These are phyloP conservation scores for Pterois miles DNA, from an alignment of 2,797 vertebrate species.

Conservation along the genomic window DNA sequence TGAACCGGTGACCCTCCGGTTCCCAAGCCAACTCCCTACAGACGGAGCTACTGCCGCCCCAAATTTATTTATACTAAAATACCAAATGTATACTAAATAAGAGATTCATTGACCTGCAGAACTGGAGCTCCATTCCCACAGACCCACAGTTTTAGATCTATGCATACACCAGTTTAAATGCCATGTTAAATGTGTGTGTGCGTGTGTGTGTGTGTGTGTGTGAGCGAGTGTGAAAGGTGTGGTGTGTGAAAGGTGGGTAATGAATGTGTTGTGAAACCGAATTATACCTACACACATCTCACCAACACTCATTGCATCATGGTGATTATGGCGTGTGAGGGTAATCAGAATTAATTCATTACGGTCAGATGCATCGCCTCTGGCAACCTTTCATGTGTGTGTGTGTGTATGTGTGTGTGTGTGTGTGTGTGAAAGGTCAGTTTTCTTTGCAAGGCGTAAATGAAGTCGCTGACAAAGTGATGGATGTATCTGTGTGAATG, in stretches of 20 bases:
- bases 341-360: slow-evolving; percentile 62
- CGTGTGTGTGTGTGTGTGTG: background rate
- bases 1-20: too few species aligned
- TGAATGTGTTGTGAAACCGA: slow-evolving; percentile 11
- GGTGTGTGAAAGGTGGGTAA: background rate
- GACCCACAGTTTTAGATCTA: too few species aligned
- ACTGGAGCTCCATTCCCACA: too few species aligned
- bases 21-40: too few species aligned
- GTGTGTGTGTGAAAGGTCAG: slow-evolving; percentile 66
- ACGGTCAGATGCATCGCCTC: slow-evolving; percentile 56
- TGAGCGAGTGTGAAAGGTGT: too few species aligned
- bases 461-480: slow-evolving; percentile 56
- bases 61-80: too few species aligned
- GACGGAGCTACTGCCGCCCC: too few species aligned
- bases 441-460: slow-evolving; percentile 44
- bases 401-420: slow-evolving; percentile 43
- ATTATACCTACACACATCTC: slow-evolving; percentile 43
- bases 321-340: slow-evolving; percentile 47
- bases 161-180: too few species aligned
- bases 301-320: slow-evolving; percentile 25
- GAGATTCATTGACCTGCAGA: too few species aligned
- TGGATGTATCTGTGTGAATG: slow-evolving; percentile 43
- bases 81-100: too few species aligned
- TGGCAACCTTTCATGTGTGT: slow-evolving; percentile 52
- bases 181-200: background rate